A percentile compares a stretch with the other conserved stretches of the same genome.
phyloP scores from a whole-genome alignment of 2,113 vertebrate species.

The Aldabrachelys gigantea region DNA sequence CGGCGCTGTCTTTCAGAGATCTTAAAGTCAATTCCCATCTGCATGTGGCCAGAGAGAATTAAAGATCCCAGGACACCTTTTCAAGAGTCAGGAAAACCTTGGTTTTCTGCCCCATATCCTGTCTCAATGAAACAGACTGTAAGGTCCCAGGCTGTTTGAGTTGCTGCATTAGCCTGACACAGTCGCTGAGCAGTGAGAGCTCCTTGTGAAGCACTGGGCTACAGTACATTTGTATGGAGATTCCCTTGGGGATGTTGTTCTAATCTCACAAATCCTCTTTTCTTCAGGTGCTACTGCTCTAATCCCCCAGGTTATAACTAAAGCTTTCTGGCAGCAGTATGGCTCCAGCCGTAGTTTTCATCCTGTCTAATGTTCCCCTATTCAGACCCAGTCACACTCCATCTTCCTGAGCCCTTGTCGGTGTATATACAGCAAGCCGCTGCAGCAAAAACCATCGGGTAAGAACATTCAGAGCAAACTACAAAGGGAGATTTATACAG shows the following conservation, averaged over 20 bases:
- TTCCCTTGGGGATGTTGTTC: not conserved
- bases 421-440: constrained; percentile 85
- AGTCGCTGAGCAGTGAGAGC: fast-evolving
- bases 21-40: not conserved
- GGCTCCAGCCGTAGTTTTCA: not conserved
- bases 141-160: too few relatives aligned
- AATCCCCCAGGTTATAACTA: not conserved
- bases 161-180: not conserved
- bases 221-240: fast-evolving
- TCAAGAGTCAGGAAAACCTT: not conserved
- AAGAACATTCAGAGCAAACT: not conserved
- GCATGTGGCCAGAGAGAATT: not conserved
- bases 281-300: not conserved
- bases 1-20: not conserved
- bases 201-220: fast-evolving
- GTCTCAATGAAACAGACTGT: not conserved
- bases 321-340: not conserved
- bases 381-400: constrained; percentile 8
- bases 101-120: too few relatives aligned
- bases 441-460: constrained; percentile 83
- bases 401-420: constrained; percentile 61
- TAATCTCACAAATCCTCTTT: not conserved
- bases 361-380: not conserved
- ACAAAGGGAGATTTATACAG: not conserved
- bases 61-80: not conserved